A percentile compares a stretch with the other conserved stretches of the same genome.
Conservation (phyloP, 2,888 invertebrate species). For the Ophion ventricosus region DNA sequence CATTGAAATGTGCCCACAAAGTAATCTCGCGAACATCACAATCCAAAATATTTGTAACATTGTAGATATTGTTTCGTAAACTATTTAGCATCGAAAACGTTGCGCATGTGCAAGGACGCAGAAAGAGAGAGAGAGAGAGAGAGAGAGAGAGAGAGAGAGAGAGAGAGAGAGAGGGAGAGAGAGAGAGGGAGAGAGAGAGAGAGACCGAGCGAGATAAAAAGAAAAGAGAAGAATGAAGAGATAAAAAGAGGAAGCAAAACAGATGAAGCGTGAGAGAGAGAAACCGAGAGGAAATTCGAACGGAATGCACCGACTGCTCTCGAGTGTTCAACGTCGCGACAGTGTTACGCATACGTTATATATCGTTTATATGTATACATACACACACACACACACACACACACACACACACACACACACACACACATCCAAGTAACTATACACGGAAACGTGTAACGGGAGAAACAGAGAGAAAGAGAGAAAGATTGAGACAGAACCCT, state of each 20-base stretch:
- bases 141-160: neutral
- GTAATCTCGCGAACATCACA: no score
- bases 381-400: neutral
- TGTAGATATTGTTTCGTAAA: no score
- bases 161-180: neutral
- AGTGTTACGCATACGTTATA: slow-evolving; percentile 40
- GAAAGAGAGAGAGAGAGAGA: neutral
- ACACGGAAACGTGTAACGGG: slow-evolving; percentile 11
- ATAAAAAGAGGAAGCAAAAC: no score
- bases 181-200: no score
- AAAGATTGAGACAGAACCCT: neutral
- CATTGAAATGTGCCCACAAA: no score
- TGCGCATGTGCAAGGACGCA: neutral
- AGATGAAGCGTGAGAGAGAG: no score
- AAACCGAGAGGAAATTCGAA: slow-evolving; percentile 13
- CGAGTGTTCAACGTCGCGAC: slow-evolving; percentile 54
- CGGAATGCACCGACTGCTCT: slow-evolving; percentile 53
- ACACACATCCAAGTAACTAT: neutral
- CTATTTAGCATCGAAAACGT: no score
- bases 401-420: neutral
- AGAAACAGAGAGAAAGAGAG: neutral
- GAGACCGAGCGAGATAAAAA: no score
- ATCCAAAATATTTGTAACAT: no score
- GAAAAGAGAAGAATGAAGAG: no score
- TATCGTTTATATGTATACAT: neutral